Conservation (phyloP, 2,888 invertebrate species). For the Globia sparganii region DNA sequence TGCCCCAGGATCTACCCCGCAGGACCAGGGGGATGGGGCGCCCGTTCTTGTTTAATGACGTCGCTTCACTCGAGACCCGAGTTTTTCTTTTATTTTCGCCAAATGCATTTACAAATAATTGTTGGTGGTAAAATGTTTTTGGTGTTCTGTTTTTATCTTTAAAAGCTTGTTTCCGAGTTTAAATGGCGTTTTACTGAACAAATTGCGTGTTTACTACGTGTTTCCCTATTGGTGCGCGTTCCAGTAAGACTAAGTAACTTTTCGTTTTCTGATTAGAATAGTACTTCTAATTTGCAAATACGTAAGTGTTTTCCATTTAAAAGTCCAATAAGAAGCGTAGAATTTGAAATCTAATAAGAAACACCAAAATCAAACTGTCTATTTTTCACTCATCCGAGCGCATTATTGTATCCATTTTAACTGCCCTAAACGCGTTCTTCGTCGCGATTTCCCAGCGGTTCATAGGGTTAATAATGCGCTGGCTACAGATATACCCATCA, state of each 20-base stretch:
- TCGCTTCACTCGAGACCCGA: conserved; percentile 84
- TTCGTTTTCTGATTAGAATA: neutral
- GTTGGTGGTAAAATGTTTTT: conserved; percentile 63
- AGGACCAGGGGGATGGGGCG: conserved; percentile 79
- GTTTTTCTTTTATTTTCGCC: conserved; percentile 75
- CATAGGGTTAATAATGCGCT: conserved; percentile 59
- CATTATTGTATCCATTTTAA: conserved; percentile 47
- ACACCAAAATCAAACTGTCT: conserved; percentile 12
- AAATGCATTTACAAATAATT: conserved; percentile 70
- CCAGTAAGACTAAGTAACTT: neutral
- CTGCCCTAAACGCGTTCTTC: conserved; percentile 38
- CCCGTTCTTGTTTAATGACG: conserved; percentile 85
- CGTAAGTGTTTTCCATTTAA: neutral
- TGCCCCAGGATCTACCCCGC: conserved; percentile 78
- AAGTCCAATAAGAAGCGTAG: neutral
- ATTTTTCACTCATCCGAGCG: conserved; percentile 32
- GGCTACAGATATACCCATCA: conserved; percentile 63
- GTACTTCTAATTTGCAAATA: neutral
- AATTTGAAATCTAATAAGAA: conserved; percentile 11
- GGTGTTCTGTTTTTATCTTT: conserved; percentile 46
- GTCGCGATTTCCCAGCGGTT: conserved; percentile 53
- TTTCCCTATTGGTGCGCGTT: conserved; percentile 17
- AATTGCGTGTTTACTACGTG: conserved; percentile 38
- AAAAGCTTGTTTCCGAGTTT: conserved; percentile 34
- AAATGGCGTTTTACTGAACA: conserved; percentile 42